Percentiles rank a stretch among this genome's conserved stretches.
phyloP scores from a whole-genome alignment of 2,113 vertebrate species.

The Eclectus roratus region DNA sequence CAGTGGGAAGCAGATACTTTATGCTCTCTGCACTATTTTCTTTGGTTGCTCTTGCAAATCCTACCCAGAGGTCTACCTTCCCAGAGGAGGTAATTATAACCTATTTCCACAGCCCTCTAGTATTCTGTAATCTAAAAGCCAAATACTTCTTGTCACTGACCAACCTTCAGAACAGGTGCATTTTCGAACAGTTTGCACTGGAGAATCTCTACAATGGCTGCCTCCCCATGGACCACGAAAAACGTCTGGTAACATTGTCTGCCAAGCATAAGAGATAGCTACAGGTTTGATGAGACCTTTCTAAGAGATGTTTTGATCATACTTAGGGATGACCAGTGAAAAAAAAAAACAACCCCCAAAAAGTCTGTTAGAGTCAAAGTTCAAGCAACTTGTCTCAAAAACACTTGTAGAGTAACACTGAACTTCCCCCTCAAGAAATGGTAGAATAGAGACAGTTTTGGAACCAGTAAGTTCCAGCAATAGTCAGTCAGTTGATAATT shows the following conservation, averaged over 20 bases:
- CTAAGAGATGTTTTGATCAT: neutral
- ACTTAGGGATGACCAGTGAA: neutral
- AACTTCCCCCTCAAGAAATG: neutral
- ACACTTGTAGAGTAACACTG: neutral
- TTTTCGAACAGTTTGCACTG: conserved; percentile 87
- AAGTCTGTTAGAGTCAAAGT: neutral
- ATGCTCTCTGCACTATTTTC: neutral
- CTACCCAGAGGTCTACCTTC: neutral
- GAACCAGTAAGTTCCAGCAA: neutral
- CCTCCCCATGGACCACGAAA: conserved; percentile 94
- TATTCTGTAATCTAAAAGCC: neutral
- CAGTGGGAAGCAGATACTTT: neutral
- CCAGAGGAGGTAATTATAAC: neutral
- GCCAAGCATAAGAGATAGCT: conserved; percentile 48
- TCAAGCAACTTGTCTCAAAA: neutral
- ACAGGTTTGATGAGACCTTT: neutral
- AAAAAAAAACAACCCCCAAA: neutral
- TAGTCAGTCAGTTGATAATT: neutral
- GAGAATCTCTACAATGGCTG: conserved; percentile 91
- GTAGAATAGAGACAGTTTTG: neutral
- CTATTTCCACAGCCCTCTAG: neutral
- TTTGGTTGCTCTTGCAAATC: neutral
- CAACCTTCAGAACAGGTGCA: conserved; percentile 89
- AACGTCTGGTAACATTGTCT: conserved; percentile 97
- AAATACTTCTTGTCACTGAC: neutral